Conservation (phyloP, 2,113 vertebrate species). For the Xiphophorus maculatus region DNA sequence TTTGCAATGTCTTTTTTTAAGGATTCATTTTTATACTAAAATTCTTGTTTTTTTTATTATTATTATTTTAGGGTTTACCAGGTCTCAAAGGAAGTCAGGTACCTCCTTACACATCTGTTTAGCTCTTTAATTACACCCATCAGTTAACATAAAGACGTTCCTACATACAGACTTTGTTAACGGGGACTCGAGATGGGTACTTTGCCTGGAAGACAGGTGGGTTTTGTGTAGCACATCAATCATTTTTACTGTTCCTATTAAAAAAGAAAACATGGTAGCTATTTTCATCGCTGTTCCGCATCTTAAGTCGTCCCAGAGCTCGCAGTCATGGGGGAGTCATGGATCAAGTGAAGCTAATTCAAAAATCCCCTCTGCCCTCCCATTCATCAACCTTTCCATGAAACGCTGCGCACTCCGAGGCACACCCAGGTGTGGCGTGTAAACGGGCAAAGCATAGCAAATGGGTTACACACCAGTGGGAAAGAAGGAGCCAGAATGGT, state of each 20-base stretch:
- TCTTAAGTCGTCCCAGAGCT: conserved; percentile 46
- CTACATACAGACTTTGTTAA: not conserved
- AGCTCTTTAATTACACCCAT: conserved; percentile 16
- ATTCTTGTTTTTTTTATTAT: conserved; percentile 6
- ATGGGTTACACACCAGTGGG: conserved; percentile 55
- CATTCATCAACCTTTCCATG: conserved; percentile 53
- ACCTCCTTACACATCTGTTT: conserved; percentile 34
- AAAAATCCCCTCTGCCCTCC: conserved; percentile 50
- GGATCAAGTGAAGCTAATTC: conserved; percentile 43
- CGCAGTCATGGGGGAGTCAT: conserved; percentile 31
- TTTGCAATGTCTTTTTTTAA: conserved; percentile 1
- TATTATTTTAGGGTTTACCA: conserved; percentile 71
- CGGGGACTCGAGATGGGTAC: conserved; percentile 24
- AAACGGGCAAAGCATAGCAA: conserved; percentile 44
- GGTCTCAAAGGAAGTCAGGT: conserved; percentile 83
- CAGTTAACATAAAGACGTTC: conserved; percentile 16
- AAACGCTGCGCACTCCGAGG: conserved; percentile 12
- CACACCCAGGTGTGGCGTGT: conserved; percentile 43
- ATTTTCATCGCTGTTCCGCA: conserved; percentile 48
- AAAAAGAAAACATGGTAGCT: conserved; percentile 21
- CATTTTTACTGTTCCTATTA: conserved; percentile 41
- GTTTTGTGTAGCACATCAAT: conserved; percentile 37
- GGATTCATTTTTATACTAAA: conserved; percentile 18
- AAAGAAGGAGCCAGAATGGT: conserved; percentile 33
- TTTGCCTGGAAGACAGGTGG: conserved; percentile 34